Base-by-base conservation (phyloP, 1,140 invertebrate genomes). In the Thereuonema tuberculata region DNA sequence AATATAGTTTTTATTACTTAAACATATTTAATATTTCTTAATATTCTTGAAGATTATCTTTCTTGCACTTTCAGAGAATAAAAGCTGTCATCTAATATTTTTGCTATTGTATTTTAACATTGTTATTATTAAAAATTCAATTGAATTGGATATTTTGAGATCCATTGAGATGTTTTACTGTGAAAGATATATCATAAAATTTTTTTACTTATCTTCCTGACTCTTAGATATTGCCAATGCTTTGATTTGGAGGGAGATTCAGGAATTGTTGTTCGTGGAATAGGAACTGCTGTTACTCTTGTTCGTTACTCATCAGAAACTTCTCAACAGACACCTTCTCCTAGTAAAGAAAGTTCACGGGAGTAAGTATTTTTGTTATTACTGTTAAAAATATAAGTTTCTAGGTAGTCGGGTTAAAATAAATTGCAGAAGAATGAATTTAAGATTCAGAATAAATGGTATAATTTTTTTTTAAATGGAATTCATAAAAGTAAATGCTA, bases 241-340 rank as follows among this genome's bases (percentile, higher is more conserved):
- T 97, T 98, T 75, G 94, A 98, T 75, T 72, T 98, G 50, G 94
- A 98, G 75, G 93, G 93, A 2, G 94, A 97, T 73, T 93, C 90
- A 27, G 93, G 93, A 0, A 92, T 98, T 57, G 93, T 97, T 3
- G 80, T 82, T 0, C 78, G 94, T 54, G 93, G 92, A 0, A 89
- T 94, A 61, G 92, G 91, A n/a, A 93, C 90, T 23, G 88, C 88
- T 12, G 89, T 89, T 0, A 86, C 84, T 1, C 74, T 91, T 26
- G 61, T 66, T 1, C 70, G 70, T 52, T 28, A 56, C 14, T 57
- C 15, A 24, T 3, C 48, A 17, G 46, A 56, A 3, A 56, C 62
- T 27, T 64, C 59, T 52, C 63, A 67, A 24, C 58, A 64, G 14
- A 60, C 66, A 2, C 63, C 65, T 9, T 61, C 64, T 2, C 60